Percentiles rank a stretch among this genome's conserved stretches.
These are phyloP conservation scores for Anthopleura sola DNA, from an alignment of 64 coral and sea anemone genomes.

Conservation along the genomic window DNA sequence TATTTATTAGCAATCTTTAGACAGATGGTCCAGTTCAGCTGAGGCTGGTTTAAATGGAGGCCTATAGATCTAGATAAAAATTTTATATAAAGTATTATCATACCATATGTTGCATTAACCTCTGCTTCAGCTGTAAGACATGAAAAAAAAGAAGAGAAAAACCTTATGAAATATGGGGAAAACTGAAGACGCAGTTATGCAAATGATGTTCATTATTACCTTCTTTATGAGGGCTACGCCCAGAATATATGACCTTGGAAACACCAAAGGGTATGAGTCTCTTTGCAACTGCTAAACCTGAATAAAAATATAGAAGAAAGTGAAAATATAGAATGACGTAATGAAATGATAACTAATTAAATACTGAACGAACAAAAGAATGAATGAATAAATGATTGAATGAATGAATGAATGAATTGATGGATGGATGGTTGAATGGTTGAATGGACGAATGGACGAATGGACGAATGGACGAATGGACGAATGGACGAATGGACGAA, in stretches of 20 bases:
- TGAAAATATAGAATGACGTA: not conserved
- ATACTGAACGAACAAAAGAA: no score
- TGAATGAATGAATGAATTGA: not conserved
- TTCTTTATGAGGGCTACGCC: not conserved
- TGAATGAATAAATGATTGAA: not conserved
- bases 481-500: not conserved
- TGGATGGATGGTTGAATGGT: no score
- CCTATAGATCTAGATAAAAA: no score
- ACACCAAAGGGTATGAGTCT: slow-evolving; percentile 89
- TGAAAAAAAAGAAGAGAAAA: not conserved
- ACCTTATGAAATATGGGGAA: not conserved
- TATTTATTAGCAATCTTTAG: no score
- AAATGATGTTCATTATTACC: not conserved
- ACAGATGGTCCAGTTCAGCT: no score
- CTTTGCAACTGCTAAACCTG: slow-evolving; percentile 81
- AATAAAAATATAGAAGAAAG: not conserved
- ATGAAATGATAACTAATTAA: no score
- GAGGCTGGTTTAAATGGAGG: no score
- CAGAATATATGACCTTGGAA: slow-evolving; percentile 69
- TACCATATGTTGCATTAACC: not conserved
- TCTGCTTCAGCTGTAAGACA: slow-evolving; percentile 3
- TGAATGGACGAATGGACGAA: no score
- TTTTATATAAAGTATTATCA: not conserved
- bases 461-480: not conserved
- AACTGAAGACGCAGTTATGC: not conserved